Evolutionary conservation across 2,888 invertebrate genomes (phyloP).

Genomic region (Drosophila algonquin): DNA sequence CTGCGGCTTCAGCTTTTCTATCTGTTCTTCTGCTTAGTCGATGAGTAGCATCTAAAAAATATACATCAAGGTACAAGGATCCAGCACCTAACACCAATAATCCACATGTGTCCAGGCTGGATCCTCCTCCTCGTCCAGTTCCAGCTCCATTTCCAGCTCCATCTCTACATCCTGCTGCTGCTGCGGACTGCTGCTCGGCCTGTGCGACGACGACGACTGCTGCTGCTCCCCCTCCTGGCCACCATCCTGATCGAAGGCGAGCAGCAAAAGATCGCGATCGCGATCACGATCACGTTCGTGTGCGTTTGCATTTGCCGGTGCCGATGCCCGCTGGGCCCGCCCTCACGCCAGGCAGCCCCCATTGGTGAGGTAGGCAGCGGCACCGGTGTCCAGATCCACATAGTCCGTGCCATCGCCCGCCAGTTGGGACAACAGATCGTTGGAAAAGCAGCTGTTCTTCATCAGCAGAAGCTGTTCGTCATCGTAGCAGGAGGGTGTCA

Average conservation of each 20-base stretch:
- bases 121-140: slow-evolving; percentile 55
- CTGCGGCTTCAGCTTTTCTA: slow-evolving; percentile 16
- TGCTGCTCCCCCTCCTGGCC: slow-evolving; percentile 27
- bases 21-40: slow-evolving; percentile 28
- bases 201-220: slow-evolving; percentile 2
- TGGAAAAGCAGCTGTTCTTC: slow-evolving; percentile 80
- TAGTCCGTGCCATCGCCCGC: slow-evolving; percentile 82
- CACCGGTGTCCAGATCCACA: slow-evolving; percentile 83
- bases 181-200: slow-evolving; percentile 34
- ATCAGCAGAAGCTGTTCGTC: slow-evolving; percentile 79
- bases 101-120: slow-evolving; percentile 69
- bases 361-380: slow-evolving; percentile 83
- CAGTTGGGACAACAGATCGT: slow-evolving; percentile 81
- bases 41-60: slow-evolving; percentile 34
- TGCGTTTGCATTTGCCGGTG: slow-evolving; percentile 26
- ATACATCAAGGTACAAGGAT: neutral
- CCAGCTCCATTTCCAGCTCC: slow-evolving; percentile 44
- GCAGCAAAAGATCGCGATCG: slow-evolving; percentile 62
- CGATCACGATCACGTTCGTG: slow-evolving; percentile 18
- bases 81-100: slow-evolving; percentile 64
- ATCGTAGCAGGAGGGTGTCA: slow-evolving; percentile 79
- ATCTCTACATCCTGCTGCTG: slow-evolving; percentile 37
- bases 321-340: slow-evolving; percentile 60
- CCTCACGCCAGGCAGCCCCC: slow-evolving; percentile 83
- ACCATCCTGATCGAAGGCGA: slow-evolving; percentile 52